A percentile compares a stretch with the other conserved stretches of the same genome.
phyloP scores from a whole-genome alignment of 2,797 vertebrate genomes.

The Oceanodroma leucorhoa region DNA sequence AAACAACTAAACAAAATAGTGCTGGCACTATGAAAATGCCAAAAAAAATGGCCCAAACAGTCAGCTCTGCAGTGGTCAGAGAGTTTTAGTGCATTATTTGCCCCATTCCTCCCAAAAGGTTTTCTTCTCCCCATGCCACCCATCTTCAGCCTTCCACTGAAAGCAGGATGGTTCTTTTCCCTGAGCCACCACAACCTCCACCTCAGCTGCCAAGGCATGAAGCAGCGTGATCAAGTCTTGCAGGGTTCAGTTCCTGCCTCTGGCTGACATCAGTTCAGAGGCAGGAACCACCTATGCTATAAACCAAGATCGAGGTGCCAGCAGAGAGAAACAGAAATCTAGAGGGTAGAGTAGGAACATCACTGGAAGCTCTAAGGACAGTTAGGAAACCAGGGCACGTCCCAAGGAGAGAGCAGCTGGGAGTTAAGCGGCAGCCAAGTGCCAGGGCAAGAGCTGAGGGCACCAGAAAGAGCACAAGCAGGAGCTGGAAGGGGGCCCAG shows the following conservation, averaged over 20 bases:
- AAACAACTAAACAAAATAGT: neutral
- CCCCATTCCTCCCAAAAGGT: neutral
- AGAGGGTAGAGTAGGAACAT: neutral
- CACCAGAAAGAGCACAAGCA: neutral
- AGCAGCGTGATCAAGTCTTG: neutral
- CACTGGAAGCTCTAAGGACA: neutral
- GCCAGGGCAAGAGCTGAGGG: too few species aligned
- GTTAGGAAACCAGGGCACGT: neutral
- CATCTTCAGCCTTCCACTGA: neutral
- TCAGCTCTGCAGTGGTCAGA: neutral
- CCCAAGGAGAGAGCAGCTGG: neutral
- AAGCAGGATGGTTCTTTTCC: neutral
- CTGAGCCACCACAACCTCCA: neutral
- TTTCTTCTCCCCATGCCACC: neutral
- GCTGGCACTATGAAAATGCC: neutral
- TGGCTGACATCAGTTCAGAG: neutral
- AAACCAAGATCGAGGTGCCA: neutral
- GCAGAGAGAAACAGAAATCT: neutral
- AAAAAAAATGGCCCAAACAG: neutral
- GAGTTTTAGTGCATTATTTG: neutral
- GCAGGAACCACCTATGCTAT: neutral
- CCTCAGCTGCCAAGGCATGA: rapidly evolving
- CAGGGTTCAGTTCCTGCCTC: neutral
- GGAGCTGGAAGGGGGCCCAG: neutral
- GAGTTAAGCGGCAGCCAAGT: neutral